Conservation (phyloP, 2,888 invertebrate genomes). For the Prosopocoilus inquinatus region DNA sequence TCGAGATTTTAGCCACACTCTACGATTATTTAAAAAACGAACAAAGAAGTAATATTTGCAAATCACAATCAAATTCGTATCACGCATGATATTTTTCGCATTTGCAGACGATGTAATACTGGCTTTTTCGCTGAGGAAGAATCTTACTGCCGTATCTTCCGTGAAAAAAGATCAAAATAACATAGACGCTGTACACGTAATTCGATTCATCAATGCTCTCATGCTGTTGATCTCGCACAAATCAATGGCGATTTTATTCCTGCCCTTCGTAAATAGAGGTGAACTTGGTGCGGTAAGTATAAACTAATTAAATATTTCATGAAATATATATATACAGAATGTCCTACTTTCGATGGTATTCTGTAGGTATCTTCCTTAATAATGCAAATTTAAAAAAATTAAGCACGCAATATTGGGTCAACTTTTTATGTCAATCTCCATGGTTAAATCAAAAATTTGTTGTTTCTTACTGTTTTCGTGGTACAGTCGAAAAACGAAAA, state of each 20-base stretch:
- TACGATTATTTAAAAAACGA: conserved; percentile 36
- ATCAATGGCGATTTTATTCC: conserved; percentile 69
- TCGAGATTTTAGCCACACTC: conserved; percentile 38
- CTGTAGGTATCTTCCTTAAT: no score
- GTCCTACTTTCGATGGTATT: no score
- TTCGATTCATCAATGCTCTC: conserved; percentile 63
- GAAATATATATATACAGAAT: no score
- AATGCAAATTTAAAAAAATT: no score
- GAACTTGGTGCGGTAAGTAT: conserved; percentile 61
- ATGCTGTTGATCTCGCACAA: conserved; percentile 66
- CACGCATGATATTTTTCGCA: neutral
- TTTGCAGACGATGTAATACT: conserved; percentile 54
- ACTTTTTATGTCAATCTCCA: no score
- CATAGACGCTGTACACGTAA: conserved; percentile 64
- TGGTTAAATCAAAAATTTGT: no score
- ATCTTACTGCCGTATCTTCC: conserved; percentile 56
- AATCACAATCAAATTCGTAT: neutral
- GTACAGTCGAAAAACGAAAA: no score
- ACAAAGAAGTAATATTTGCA: conserved; percentile 35
- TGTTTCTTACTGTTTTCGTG: no score
- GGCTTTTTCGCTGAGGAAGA: conserved; percentile 64
- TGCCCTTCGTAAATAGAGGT: conserved; percentile 66
- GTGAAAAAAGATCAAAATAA: conserved; percentile 57
- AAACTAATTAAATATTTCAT: no score
- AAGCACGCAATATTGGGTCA: no score